Evolutionary conservation across 2,888 invertebrate species (phyloP), one percentile per base, ranked within the genome.

Genomic region (Scaptomyza reducta): DNA sequence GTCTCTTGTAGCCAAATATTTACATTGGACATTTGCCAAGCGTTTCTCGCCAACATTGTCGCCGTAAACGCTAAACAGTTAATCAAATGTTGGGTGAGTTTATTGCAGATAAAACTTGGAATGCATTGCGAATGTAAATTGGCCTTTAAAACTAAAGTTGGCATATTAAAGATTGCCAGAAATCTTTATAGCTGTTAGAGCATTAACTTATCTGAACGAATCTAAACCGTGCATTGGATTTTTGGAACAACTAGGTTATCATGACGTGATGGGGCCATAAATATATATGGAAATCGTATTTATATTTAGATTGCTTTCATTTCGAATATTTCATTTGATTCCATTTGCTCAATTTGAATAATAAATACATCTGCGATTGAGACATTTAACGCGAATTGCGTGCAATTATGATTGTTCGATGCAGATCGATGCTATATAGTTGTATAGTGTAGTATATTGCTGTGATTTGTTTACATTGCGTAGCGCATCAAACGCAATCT

Each of bases 401-500:
- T 82, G 79, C 79, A 72, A 79, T 75, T 68, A 61, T 58, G 33
- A 49, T 49, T 35, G 33, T 49, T 70, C 76, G 81, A 78, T 56
- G 60, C 62, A 56, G 56, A 38, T 47, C 50, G 11, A 58, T 44
- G 53, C 38, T 53, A 53, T 10, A 38, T 38, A 38, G 14, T 35
- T 9, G 29, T 29, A 14, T 33, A 44, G 61, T 81, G 79, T 27
- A 11, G 79, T 27, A 11, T 38, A 44, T 64, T 81, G 79, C 73
- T 29, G 66, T 81, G 81, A 82, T 84, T 84, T 79, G 44, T 80
- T 83, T 80, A 50, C 58, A 78, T 79, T 82, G 82, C 82, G 82
- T 79, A 61, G 61, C 10, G 18, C 41, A 18, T 49, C 49, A 45
- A 63, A 76, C 62, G 75, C 72, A 72, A 77, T 70, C 69, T 57